Base-by-base conservation (phyloP, 2,888 invertebrate species). In the Mythimna impura region DNA sequence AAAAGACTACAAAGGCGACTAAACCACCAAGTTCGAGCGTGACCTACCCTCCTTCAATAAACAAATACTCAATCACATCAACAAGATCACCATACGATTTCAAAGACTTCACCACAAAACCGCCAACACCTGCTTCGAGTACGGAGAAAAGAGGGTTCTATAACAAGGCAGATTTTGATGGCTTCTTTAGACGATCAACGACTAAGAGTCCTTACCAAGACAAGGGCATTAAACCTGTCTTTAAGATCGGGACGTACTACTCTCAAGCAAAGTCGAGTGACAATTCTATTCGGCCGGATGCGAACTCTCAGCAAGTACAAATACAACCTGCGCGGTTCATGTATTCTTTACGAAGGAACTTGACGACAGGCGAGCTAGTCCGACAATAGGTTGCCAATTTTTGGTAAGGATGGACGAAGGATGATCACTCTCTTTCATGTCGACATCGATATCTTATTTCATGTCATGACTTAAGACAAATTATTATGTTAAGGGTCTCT, bases 31-130 rank as follows among this genome's bases (percentile, higher is more conserved):
- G 88, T 63, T 76, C 87, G 66, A 73, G 86, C 63, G 87, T 86
- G 72, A 90, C 92, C 10, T 91, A 90, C 73, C 91, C 92, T 52
- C 90, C 93, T 52, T 92, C 92, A 17, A 71, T 93, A 70, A 94
- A 95, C 81, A 96, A 94, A 89, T 95, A 94, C 81, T 95, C 95
- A 8, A 91, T 95, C 52, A 93, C 96, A 25, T 95, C 97, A 20
- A 97, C 97, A 17, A 96, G 94, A 91, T 97, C 95, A 88, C 97
- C 97, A 2, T 97, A 97, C 90, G 95, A 96, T 81, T 96, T 96
- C 87, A 93, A 96, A 88, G 95, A 96, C 63, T 96, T 93, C 79
- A 89, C 91, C 0, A 96, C 95, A 85, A 93, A 89, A 92, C 93
- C 91, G 73, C 91, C 91, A 25, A 90, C 90, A 58, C 82, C 82